Conservation (phyloP, 1,140 invertebrate genomes). For the Eueides isabella region DNA sequence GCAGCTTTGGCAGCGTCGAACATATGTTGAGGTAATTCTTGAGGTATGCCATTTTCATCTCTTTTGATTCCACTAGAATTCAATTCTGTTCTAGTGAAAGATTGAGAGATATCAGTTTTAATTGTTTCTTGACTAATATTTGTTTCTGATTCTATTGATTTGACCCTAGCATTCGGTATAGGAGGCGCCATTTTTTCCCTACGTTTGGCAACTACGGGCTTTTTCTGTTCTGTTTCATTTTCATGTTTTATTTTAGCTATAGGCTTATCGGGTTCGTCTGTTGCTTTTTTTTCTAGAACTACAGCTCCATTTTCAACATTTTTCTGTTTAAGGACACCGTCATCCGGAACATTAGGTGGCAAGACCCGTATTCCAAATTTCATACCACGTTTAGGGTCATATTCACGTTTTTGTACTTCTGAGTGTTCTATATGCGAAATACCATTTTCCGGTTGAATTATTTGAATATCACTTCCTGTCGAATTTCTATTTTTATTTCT, state of each 20-base stretch:
- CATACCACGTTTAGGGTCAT: conserved; percentile 81
- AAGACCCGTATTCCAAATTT: conserved; percentile 89
- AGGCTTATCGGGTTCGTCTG: conserved; percentile 81
- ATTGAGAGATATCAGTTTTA: conserved; percentile 56
- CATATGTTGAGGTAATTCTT: conserved; percentile 87
- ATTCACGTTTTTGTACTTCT: conserved; percentile 74
- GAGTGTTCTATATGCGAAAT: conserved; percentile 71
- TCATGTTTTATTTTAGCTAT: conserved; percentile 66
- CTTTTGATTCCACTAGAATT: conserved; percentile 83
- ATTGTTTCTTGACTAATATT: conserved; percentile 58
- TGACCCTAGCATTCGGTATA: conserved; percentile 74
- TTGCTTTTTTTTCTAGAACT: conserved; percentile 70
- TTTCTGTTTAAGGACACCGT: conserved; percentile 76
- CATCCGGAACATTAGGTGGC: conserved; percentile 81
- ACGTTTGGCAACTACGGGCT: conserved; percentile 79
- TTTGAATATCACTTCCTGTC: conserved; percentile 69
- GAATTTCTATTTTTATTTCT: conserved; percentile 71
- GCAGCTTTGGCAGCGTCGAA: conserved; percentile 87
- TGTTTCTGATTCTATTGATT: conserved; percentile 57
- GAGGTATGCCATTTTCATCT: conserved; percentile 83
- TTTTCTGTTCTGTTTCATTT: conserved; percentile 71
- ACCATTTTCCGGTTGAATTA: conserved; percentile 78
- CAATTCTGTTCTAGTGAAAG: conserved; percentile 70
- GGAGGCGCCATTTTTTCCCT: conserved; percentile 79
- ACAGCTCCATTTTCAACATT: conserved; percentile 77